Conservation (phyloP, 2,113 vertebrate species). For the Salvelinus namaycush region DNA sequence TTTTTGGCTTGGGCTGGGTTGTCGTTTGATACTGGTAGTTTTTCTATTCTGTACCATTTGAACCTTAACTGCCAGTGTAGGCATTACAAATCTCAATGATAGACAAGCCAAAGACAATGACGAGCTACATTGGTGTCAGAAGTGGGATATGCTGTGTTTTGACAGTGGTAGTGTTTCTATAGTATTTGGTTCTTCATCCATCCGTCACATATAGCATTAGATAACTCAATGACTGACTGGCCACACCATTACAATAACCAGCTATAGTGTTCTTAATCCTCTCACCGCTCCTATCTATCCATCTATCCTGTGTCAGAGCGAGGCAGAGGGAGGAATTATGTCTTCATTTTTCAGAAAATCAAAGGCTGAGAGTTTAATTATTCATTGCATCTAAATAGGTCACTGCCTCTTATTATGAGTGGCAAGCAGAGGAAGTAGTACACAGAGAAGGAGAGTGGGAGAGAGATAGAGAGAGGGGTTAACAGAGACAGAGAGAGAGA, state of each 20-base stretch:
- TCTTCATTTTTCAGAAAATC: constrained; percentile 57
- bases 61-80: not conserved
- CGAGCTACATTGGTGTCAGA: no score
- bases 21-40: no score
- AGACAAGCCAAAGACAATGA: no score
- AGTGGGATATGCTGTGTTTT: not conserved
- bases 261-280: not conserved
- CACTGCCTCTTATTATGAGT: constrained; percentile 67
- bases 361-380: constrained; percentile 65
- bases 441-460: constrained; percentile 31
- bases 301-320: constrained; percentile 22
- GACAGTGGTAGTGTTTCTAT: not conserved
- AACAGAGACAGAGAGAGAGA: no score
- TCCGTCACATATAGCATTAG: not conserved
- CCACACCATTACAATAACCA: not conserved
- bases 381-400: constrained; percentile 72
- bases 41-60: not conserved
- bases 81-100: no score
- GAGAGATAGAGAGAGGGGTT: not conserved
- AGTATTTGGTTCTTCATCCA: not conserved
- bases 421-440: constrained; percentile 54
- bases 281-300: no score
- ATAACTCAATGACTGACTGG: not conserved
- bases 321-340: constrained; percentile 38
- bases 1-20: no score